phyloP scores from a whole-genome alignment of 2,113 vertebrate genomes.

The Eurypyga helias region DNA sequence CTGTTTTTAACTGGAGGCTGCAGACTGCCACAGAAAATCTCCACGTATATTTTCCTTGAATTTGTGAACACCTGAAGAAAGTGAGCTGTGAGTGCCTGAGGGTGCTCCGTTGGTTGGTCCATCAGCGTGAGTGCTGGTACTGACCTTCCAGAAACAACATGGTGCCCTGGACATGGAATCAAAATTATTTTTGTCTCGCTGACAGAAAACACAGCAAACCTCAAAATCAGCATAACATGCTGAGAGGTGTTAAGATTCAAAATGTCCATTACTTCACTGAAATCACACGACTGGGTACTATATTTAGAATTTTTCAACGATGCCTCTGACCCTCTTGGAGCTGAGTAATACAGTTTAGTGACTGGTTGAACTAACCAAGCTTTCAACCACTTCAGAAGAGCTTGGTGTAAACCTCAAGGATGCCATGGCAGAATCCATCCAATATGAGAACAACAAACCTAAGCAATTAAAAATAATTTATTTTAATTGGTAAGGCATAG shows the following conservation, averaged over 20 bases:
- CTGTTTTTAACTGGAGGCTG: not conserved
- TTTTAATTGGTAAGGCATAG: not conserved
- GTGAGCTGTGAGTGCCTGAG: not conserved
- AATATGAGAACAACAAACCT: not conserved
- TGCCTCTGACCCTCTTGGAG: not conserved
- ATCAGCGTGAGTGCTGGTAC: not conserved
- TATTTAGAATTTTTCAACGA: not conserved
- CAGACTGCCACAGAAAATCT: not conserved
- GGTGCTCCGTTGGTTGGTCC: not conserved
- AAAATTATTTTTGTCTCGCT: not conserved
- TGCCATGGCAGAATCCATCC: not conserved
- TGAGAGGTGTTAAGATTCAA: not conserved
- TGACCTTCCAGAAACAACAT: not conserved
- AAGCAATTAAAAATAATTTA: not conserved
- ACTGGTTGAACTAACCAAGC: not conserved
- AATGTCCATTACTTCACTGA: conserved; percentile 21
- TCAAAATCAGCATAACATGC: not conserved
- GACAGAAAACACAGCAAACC: not conserved
- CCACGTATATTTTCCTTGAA: not conserved
- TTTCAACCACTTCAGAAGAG: not conserved
- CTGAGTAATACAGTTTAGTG: not conserved
- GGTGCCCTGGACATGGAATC: not conserved
- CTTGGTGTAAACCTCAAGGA: not conserved
- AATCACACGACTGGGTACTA: not conserved
- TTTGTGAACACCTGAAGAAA: not conserved